Base-by-base conservation (phyloP, 2,797 vertebrate species). In the Clarias laeviceps region DNA sequence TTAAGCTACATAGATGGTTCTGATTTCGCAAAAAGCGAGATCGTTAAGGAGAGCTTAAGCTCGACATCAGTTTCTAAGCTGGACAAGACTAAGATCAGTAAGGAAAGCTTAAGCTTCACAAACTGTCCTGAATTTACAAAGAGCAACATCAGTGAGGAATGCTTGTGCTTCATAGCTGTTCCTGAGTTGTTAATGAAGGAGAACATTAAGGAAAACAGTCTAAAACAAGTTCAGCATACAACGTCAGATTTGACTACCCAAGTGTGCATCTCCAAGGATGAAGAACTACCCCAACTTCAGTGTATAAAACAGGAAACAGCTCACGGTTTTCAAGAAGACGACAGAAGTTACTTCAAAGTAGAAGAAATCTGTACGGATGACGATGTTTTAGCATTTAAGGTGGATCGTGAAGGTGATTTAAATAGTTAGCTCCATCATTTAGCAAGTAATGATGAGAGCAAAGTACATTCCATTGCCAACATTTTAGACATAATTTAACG, bases 381-480 rank as follows among this genome's bases (percentile, higher is more conserved):
- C 87, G 91, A 92, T 91, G 92, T 92, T 91, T 92, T 93, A 92
- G 90, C 92, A 91, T 92, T 93, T 95, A 96, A 95, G 93, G 95
- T 96, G 94, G 94, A 94, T 94, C 94, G 94, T 94, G 91, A 95
- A 95, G 96, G 96, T 96, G 95, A 96, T 95, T 96, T 94, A 89
- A 94, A 94, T 91, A 90, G 93, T 94, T 92, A 94, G 92, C 94
- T 93, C 93, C 92, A 91, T 93, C 89, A 93, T 92, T 91, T 83
- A 90, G 91, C 90, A 85, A 89, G 88, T 90, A 90, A 89, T 90
- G 90, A 92, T 73, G 86, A 90, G 91, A 90, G 87, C 88, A 88
- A 86, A 82, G 61, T 82, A 87, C 85, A 64, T 85, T 64, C 83
- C 83, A 87, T 88, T 89, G 80, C 57, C 85, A 87, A 62, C 62